Evolutionary conservation across 64 coral and sea anemone species (phyloP), one percentile per base, ranked within the genome.

Genomic region (Montipora sp.): DNA sequence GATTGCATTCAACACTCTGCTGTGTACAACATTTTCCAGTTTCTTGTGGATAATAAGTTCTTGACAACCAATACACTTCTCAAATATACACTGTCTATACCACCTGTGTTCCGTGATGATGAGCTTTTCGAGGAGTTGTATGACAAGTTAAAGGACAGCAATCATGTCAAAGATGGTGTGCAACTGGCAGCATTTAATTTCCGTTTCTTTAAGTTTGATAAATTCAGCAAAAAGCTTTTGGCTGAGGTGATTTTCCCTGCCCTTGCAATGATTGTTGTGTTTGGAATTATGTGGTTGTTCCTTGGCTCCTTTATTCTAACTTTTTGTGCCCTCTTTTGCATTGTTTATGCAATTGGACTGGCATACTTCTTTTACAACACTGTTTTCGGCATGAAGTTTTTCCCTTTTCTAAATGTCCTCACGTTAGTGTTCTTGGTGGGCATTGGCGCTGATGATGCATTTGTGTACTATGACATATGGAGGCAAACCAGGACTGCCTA

Each of bases 381-480:
- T 23, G 95, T 96, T 70, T 94, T 96, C 55, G 57, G 83, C 10
- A 81, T 96, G 59, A 74, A 80, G 16, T 96, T 96, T 87, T 96
- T 96, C 20, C 95, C 95, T 19, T 98, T 98, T 89, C 72, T 98
- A 11, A 98, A 98, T 73, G 89, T 98, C 50, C 88, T 90, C 1
- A 89, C 92, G 8, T 73, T 98, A 48, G 84, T 98, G 8, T 98
- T 98, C 59, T 86, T 98, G 68, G 95, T 98, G 67, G 95, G 95
- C n/a, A 98, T 98, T 50, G 95, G 95, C 23, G 95, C 95, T 0
- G 95, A 98, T 75, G 95, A 98, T 68, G 92, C 95, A 7, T 98
- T 98, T 89, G 92, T 98, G 8, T 98, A 98, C 78, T 98, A 98
- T 70, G 95, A 98, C 63, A 98, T 98, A 73, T 98, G 92, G 92